phyloP scores from a whole-genome alignment of 1,140 invertebrate genomes.

The Globodera rostochiensis region DNA sequence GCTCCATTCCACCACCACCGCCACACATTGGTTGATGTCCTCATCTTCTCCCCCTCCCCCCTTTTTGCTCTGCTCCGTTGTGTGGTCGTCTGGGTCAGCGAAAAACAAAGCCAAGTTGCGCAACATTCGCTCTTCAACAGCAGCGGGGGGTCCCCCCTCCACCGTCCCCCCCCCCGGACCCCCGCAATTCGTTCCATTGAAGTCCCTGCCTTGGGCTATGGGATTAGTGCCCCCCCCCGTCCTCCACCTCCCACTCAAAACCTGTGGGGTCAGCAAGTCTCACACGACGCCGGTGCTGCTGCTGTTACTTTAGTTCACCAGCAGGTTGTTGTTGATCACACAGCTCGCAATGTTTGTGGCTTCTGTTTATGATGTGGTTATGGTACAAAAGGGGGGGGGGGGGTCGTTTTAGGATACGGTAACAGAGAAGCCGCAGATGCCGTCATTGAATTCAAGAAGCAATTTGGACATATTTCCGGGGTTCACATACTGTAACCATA shows the following conservation, averaged over 20 bases:
- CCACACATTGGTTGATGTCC: too few relatives aligned
- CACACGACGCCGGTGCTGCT: neutral
- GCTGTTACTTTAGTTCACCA: too few relatives aligned
- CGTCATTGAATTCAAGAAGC: too few relatives aligned
- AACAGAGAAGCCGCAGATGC: too few relatives aligned
- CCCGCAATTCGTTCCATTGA: neutral
- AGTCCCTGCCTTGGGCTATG: neutral
- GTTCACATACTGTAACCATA: too few relatives aligned
- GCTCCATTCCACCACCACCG: neutral
- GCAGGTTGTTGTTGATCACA: too few relatives aligned
- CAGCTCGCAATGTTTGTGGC: too few relatives aligned
- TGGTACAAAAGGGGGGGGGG: too few relatives aligned
- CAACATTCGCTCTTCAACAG: slow-evolving; percentile 8
- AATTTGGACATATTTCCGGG: too few relatives aligned
- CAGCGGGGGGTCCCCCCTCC: neutral
- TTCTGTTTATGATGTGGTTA: too few relatives aligned
- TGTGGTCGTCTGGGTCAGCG: neutral
- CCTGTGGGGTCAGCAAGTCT: neutral
- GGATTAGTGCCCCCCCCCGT: neutral
- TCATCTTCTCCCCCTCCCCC: too few relatives aligned
- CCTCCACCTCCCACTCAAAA: neutral
- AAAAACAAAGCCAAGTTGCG: slow-evolving; percentile 27
- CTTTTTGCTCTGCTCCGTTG: neutral
- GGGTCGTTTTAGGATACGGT: too few relatives aligned
- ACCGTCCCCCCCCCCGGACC: neutral